These are phyloP conservation scores for Acipenser transmontanus DNA, from an alignment of 2,797 vertebrate species.

Conservation along the genomic window DNA sequence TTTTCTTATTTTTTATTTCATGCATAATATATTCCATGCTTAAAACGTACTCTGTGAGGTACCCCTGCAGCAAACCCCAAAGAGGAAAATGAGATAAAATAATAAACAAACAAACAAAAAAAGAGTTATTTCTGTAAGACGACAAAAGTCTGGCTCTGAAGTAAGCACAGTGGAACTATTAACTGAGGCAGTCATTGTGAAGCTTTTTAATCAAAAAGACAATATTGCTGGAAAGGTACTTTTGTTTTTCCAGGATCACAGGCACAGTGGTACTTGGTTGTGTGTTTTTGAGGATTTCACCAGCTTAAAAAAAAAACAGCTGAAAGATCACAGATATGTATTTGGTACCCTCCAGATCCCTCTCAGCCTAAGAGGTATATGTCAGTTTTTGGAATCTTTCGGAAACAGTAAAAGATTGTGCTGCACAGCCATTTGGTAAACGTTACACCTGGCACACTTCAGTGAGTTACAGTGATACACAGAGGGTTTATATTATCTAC, in stretches of 20 bases:
- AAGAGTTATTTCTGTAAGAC: neutral
- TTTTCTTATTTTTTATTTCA: neutral
- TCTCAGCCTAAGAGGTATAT: slow-evolving; percentile 10
- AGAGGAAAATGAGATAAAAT: slow-evolving; percentile 4
- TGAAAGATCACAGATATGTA: slow-evolving; percentile 33
- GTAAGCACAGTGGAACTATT: neutral
- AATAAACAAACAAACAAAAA: neutral
- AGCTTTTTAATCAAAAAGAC: slow-evolving; percentile 4
- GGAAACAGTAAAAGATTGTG: slow-evolving; percentile 1
- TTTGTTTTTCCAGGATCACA: slow-evolving; percentile 20
- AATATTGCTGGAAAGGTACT: slow-evolving; percentile 26
- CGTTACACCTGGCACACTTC: neutral
- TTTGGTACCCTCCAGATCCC: slow-evolving; percentile 11
- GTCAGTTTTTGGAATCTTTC: slow-evolving; percentile 6
- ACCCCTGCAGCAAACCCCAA: neutral
- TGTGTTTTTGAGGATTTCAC: slow-evolving; percentile 19
- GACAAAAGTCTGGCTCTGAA: neutral
- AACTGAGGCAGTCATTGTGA: slow-evolving; percentile 7
- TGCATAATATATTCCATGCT: slow-evolving; percentile 8
- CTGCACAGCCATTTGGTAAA: slow-evolving; percentile 1
- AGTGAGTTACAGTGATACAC: neutral
- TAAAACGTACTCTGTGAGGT: neutral
- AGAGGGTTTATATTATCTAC: neutral
- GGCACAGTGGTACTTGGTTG: slow-evolving; percentile 4
- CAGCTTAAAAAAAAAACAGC: slow-evolving; percentile 17